Conservation (phyloP, 2,888 invertebrate species). For the Stomorhina lunata region DNA sequence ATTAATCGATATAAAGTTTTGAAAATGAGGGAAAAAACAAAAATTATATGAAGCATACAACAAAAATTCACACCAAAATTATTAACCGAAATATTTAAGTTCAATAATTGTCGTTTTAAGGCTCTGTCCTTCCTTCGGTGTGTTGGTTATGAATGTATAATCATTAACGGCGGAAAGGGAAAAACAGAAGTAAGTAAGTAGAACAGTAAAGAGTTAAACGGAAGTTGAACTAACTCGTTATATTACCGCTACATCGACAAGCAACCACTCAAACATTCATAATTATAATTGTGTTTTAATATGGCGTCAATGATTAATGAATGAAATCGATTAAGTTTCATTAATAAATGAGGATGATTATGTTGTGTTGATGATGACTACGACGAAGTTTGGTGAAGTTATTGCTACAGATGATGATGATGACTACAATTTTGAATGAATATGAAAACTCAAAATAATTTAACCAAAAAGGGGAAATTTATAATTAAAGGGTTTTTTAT, state of each 20-base stretch:
- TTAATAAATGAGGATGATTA: conserved; percentile 72
- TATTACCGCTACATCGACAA: conserved; percentile 28
- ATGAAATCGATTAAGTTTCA: conserved; percentile 78
- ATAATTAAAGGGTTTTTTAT: conserved; percentile 32
- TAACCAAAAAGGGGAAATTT: neutral
- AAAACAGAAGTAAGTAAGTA: neutral
- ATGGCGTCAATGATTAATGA: conserved; percentile 76
- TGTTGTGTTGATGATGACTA: conserved; percentile 2
- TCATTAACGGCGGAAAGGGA: conserved; percentile 2
- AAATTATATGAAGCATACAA: conserved; percentile 30
- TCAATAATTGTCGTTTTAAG: conserved; percentile 54
- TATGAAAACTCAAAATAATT: neutral
- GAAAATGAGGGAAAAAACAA: neutral
- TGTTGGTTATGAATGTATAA: conserved; percentile 8
- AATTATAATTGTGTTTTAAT: conserved; percentile 69
- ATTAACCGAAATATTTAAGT: conserved; percentile 1
- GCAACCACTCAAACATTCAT: conserved; percentile 16
- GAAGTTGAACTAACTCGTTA: conserved; percentile 66
- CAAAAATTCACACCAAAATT: conserved; percentile 52
- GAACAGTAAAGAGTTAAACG: conserved; percentile 62
- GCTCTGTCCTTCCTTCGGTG: neutral
- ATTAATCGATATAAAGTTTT: conserved; percentile 24
- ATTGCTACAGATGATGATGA: conserved; percentile 3
- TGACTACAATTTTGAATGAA: conserved; percentile 44
- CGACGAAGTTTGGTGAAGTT: neutral